Evolutionary conservation across 1,140 invertebrate species (phyloP), one percentile per base, ranked within the genome.

Genomic region (Tetragonula clypearis): DNA sequence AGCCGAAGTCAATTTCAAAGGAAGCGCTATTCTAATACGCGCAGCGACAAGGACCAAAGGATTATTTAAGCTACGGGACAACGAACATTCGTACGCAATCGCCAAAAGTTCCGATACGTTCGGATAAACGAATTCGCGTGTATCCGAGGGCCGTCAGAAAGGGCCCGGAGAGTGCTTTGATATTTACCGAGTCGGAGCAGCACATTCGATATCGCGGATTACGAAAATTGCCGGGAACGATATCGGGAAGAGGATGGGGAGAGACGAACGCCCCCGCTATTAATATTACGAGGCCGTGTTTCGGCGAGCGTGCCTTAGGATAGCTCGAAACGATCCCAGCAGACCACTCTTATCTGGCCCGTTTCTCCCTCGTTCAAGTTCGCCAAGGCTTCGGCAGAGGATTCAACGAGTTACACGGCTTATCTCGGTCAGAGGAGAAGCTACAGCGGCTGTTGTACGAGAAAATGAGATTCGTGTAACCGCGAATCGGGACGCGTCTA

Each of bases 381-480:
- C 68, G 41, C 75, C 80, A 82, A 74, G 81, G 79, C 79, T 62
- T 86, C 87, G 75, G 76, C 74, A 15, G 15, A 23, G 75, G 79
- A 89, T 90, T 83, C 88, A 87, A 82, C 84, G 88, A 75, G 75
- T 85, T 49, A 85, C 88, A 89, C 85, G 88, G 88, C 88, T 90
- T 90, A 90, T 90, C 88, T 89, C 88, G 79, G 77, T 49, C 79
- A 72, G 78, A 79, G 75, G 83, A 89, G 86, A 83, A 90, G 88
- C 88, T 90, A 89, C 75, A 86, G 79, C 26, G 86, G 88, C 86
- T 68, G 82, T 90, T 68, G 82, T 90, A 89, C 88, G 79, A 85
- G 88, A 90, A 90, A 90, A 90, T 89, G 88, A 90, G 88, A 90
- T 89, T 90, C 88, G 88, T 84, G 87, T 89, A 85, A 85, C 85